These are phyloP conservation scores for Tupaia tana DNA, from an alignment of 2,113 vertebrate species.

Conservation along the genomic window DNA sequence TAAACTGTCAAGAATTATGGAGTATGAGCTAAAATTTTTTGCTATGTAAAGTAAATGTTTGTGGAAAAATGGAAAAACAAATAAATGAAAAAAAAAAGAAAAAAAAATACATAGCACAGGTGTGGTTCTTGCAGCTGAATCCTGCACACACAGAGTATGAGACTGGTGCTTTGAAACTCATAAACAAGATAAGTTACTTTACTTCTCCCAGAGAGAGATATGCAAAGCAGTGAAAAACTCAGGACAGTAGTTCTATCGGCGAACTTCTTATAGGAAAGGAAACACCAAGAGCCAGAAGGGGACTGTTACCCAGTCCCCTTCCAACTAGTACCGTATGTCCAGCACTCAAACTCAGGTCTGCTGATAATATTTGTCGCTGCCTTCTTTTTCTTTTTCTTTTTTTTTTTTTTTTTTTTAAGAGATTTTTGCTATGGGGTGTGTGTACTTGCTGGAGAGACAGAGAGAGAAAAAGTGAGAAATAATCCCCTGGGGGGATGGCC, in stretches of 20 bases:
- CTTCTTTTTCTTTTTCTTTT: background rate
- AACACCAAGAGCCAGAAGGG: background rate
- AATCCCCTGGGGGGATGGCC: no score
- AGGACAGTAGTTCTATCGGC: background rate
- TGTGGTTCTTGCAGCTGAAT: background rate
- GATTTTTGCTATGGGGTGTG: no score
- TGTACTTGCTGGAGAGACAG: no score
- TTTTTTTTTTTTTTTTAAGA: no score
- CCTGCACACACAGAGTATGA: background rate
- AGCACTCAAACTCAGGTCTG: background rate
- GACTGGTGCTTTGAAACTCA: background rate
- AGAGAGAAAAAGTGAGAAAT: no score
- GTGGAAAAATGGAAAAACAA: no score
- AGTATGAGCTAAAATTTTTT: no score
- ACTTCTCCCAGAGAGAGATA: background rate
- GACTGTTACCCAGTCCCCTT: background rate
- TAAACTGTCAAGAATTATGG: no score
- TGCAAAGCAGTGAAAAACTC: background rate
- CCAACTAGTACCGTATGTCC: background rate
- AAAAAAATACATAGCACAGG: background rate
- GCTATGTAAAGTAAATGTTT: no score
- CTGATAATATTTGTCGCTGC: background rate
- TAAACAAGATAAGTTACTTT: background rate
- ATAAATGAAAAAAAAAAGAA: no score
- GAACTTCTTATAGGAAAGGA: accelerated